Base-by-base conservation (phyloP, 2,797 vertebrate genomes). In the Allobates femoralis region DNA sequence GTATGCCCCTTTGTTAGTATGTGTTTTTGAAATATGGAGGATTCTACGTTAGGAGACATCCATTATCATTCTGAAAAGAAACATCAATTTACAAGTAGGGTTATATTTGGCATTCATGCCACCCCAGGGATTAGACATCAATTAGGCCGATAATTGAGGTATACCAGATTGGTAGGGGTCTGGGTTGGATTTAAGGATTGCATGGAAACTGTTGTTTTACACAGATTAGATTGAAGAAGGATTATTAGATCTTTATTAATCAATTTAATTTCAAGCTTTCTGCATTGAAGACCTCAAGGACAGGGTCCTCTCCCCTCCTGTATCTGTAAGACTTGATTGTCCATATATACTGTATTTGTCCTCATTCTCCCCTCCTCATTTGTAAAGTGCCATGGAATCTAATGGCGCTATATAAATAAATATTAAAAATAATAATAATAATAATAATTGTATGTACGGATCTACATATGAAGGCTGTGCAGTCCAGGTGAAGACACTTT, bases 381-480 rank as follows among this genome's bases (percentile, higher is more conserved):
- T n/a, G n/a, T n/a, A n/a, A n/a, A n/a, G n/a, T n/a, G n/a, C n/a
- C n/a, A n/a, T n/a, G n/a, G n/a, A n/a, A n/a, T n/a, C n/a, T n/a
- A n/a, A n/a, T n/a, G n/a, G n/a, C n/a, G n/a, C n/a, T n/a, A n/a
- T n/a, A n/a, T n/a, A n/a, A n/a, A n/a, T n/a, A n/a, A n/a, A n/a
- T n/a, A n/a, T n/a, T n/a, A n/a, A n/a, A n/a, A n/a, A n/a, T n/a
- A n/a, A n/a, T n/a, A n/a, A n/a, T n/a, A n/a, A n/a, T n/a, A n/a
- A n/a, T n/a, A n/a, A n/a, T n/a, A n/a, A n/a, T n/a, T 79, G 83
- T 56, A 85, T 41, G 58, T 56, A 85, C 26, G 30, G 79, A 79
- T 21, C 77, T 51, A 64, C 53, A 66, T 81, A 79, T 81, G 51
- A 60, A 60, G 37, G 56, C 26, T 80, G 34, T 37, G 55, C 62